Evolutionary conservation across 2,797 vertebrate genomes (phyloP), one percentile per base, ranked within the genome.

Genomic region (Fistularia tabacaria): DNA sequence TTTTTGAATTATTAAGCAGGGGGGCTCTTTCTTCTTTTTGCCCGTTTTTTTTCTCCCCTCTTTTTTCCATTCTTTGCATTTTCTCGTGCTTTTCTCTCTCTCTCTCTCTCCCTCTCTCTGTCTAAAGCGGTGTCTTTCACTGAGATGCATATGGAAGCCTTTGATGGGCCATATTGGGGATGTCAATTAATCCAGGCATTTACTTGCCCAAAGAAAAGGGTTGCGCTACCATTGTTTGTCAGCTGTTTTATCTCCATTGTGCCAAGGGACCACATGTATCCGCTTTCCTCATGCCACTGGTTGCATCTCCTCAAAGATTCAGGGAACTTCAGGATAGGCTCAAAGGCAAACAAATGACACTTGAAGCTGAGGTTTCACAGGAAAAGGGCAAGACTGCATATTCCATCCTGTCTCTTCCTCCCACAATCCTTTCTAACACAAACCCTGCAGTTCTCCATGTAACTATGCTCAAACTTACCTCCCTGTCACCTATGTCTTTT

Each of bases 1-100:
- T 74, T 82, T 82, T 76, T 91, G 77, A 90, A 91, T 92, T 90
- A 91, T 90, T 91, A 87, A 91, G 76, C 67, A 85, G 75, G 77
- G 60, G 25, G 60, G 42, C 73, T 73, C 82, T 87, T 85, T 85
- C 72, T 87, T 88, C 81, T 81, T 43, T 65, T 81, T 13, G 44
- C 39, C 45, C 46, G 7, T 67, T 69, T 60, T 45, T 63, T 73
- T 69, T 68, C 61, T 71, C 72, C 68, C 51, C 51, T 48, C 51
- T 57, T 38, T 57, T 43, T 71, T 68, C 74, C 66, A 56, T 37
- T 53, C 3, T 51, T 71, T 62, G 50, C 64, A 13, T 66, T 68
- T 46, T 73, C 57, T 59, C 63, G 56, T 49, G 69, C 74, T 50
- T 44, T 56, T 70, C 72, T 70, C 51, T 45, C 42, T 37, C 49